Percentiles rank a stretch among this genome's conserved stretches.
Evolutionary conservation across 1,140 invertebrate genomes (phyloP).

Genomic region (Heliconius nattereri): DNA sequence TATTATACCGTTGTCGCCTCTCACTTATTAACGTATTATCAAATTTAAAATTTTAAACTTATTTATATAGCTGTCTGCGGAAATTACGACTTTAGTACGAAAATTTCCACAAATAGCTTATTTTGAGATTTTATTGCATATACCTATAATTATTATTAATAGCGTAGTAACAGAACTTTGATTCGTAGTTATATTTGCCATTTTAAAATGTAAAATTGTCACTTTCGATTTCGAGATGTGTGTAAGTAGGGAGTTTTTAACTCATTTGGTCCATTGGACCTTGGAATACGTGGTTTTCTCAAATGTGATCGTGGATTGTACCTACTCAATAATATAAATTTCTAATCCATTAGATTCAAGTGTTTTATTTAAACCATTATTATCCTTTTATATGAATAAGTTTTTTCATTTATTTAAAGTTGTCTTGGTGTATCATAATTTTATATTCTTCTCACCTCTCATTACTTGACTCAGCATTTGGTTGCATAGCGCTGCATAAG

Average conservation of each 20-base stretch:
- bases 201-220: conserved; percentile 69
- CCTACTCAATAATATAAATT: conserved; percentile 76
- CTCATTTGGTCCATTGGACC: conserved; percentile 29
- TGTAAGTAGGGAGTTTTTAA: conserved; percentile 32
- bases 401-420: too few relatives aligned
- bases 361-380: conserved; percentile 56
- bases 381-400: not conserved
- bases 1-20: conserved; percentile 55
- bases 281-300: conserved; percentile 58
- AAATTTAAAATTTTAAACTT: conserved; percentile 64
- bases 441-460: conserved; percentile 67
- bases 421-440: conserved; percentile 45
- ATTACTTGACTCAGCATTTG: conserved; percentile 89
- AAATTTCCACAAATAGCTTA: conserved; percentile 54
- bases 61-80: conserved; percentile 50
- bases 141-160: conserved; percentile 63
- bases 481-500: conserved; percentile 94
- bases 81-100: conserved; percentile 24
- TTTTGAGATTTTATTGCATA: conserved; percentile 70
- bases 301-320: conserved; percentile 74
- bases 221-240: conserved; percentile 54
- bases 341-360: conserved; percentile 76
- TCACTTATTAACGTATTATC: conserved; percentile 58
- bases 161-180: conserved; percentile 72
- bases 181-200: conserved; percentile 77